phyloP scores from a whole-genome alignment of 2,113 vertebrate species.

The Eulemur rufifrons region DNA sequence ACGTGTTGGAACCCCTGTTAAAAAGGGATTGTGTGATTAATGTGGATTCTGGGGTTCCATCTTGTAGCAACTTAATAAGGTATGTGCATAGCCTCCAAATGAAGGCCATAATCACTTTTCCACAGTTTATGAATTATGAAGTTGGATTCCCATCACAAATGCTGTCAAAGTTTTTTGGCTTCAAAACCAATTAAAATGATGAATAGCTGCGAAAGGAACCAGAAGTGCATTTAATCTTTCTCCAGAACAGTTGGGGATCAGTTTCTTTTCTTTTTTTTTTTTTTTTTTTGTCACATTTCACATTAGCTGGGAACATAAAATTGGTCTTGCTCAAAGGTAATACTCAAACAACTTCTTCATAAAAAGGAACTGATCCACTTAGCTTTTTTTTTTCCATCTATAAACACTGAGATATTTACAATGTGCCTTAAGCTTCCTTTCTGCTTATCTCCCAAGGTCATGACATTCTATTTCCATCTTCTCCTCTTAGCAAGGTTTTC shows the following conservation, averaged over 20 bases:
- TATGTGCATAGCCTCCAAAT: not conserved
- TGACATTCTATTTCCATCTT: not conserved
- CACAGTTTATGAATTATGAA: constrained; percentile 66
- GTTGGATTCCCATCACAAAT: constrained; percentile 45
- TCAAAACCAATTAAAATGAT: constrained; percentile 75
- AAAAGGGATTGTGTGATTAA: constrained; percentile 7
- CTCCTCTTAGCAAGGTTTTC: constrained; percentile 48
- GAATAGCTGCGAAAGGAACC: constrained; percentile 58
- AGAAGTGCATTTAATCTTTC: constrained; percentile 64
- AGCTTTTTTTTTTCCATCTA: not conserved
- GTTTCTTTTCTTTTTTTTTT: constrained; percentile 16
- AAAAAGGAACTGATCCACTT: constrained; percentile 30
- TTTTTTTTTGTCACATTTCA: constrained; percentile 44
- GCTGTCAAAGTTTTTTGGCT: constrained; percentile 66
- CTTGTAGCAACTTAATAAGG: constrained; percentile 46
- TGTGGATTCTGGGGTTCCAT: not conserved
- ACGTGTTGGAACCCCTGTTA: fast-evolving
- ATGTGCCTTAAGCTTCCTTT: not conserved
- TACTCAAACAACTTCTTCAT: constrained; percentile 54
- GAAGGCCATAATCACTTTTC: constrained; percentile 37
- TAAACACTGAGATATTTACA: constrained; percentile 31
- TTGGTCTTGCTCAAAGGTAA: constrained; percentile 48
- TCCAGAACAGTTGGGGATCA: constrained; percentile 35
- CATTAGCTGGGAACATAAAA: constrained; percentile 44
- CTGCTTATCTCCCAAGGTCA: constrained; percentile 15